These are phyloP conservation scores for Tetramorium alpestre DNA, from an alignment of 1,140 invertebrate genomes.

Conservation along the genomic window DNA sequence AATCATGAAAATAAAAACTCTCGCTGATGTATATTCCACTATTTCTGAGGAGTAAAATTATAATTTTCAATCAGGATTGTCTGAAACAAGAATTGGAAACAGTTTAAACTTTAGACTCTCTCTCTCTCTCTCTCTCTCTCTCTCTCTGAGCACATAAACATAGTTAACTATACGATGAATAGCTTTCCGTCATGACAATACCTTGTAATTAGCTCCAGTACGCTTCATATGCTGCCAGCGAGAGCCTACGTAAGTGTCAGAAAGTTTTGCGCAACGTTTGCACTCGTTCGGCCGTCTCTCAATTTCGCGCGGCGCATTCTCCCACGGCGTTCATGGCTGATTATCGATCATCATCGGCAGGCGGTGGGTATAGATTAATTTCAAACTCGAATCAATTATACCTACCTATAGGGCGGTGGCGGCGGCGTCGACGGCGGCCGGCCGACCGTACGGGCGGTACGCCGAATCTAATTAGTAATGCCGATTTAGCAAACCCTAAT, in stretches of 20 bases:
- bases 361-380: slow-evolving; percentile 74
- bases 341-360: slow-evolving; percentile 74
- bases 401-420: slow-evolving; percentile 34
- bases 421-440: slow-evolving; percentile 38
- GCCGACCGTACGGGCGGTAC: slow-evolving; percentile 66
- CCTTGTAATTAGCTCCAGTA: neutral
- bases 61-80: neutral
- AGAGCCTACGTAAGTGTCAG: neutral
- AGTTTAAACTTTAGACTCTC: neutral
- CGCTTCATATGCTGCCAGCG: neutral
- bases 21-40: too few species aligned
- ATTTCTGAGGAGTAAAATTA: neutral
- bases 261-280: slow-evolving; percentile 1
- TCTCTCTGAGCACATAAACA: neutral
- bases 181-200: neutral
- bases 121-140: too few species aligned
- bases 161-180: slow-evolving; percentile 15
- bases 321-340: slow-evolving; percentile 39
- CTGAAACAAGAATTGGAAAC: neutral
- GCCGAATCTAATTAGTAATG: slow-evolving; percentile 81
- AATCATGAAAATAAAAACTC: neutral
- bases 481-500: slow-evolving; percentile 80
- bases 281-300: neutral
- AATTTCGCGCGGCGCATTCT: neutral
- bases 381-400: slow-evolving; percentile 81